Percentiles rank a stretch among this genome's conserved stretches.
phyloP scores from a whole-genome alignment of 2,888 invertebrate species.

The Agrypnus murinus region DNA sequence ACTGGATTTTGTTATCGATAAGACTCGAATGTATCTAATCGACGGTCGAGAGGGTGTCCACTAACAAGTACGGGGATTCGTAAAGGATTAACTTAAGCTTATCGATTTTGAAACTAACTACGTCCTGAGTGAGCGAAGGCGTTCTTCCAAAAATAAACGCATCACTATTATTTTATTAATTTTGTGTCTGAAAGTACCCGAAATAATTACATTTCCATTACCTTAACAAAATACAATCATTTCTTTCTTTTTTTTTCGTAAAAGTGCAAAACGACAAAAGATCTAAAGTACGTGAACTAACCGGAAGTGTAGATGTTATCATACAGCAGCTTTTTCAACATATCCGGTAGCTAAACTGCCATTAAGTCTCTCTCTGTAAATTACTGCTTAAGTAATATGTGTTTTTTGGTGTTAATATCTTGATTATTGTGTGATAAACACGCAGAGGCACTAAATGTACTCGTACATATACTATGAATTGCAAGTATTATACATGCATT shows the following conservation, averaged over 20 bases:
- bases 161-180: neutral
- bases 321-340: conserved; percentile 47
- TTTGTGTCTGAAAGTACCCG: neutral
- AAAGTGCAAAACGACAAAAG: conserved; percentile 46
- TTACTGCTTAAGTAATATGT: conserved; percentile 56
- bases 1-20: conserved; percentile 44
- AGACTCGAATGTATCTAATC: conserved; percentile 38
- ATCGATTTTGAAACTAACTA: conserved; percentile 56
- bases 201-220: conserved; percentile 40
- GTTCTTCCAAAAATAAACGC: neutral
- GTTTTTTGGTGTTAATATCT: conserved; percentile 53
- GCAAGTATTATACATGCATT: too few species aligned
- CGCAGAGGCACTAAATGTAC: neutral
- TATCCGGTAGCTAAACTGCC: conserved; percentile 53
- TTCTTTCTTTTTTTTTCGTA: too few species aligned
- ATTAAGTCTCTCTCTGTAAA: conserved; percentile 53
- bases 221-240: conserved; percentile 33
- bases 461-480: too few species aligned
- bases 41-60: conserved; percentile 49
- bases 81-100: conserved; percentile 60
- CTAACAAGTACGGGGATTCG: conserved; percentile 61
- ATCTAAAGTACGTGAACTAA: conserved; percentile 37
- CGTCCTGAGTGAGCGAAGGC: conserved; percentile 18
- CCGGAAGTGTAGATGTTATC: conserved; percentile 54
- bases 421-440: conserved; percentile 31